phyloP scores from a whole-genome alignment of 2,888 invertebrate genomes.

The Temnothorax rugatulus region DNA sequence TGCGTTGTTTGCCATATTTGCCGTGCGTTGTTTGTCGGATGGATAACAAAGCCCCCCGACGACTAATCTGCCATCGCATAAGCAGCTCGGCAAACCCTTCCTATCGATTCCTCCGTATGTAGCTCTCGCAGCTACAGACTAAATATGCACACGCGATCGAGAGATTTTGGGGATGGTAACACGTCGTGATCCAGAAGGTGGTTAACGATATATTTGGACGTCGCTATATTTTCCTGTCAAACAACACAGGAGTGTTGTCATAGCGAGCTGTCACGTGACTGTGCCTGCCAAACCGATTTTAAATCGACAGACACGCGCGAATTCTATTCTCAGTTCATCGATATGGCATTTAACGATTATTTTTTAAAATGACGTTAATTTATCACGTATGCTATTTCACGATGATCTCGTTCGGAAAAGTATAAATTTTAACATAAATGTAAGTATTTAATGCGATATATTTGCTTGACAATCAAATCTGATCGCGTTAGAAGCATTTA shows the following conservation, averaged over 20 bases:
- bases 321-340: neutral
- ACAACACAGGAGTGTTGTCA: neutral
- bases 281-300: neutral
- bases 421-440: constrained; percentile 19
- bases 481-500: constrained; percentile 6
- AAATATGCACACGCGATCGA: constrained; percentile 47
- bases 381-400: neutral
- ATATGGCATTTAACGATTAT: neutral
- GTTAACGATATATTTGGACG: constrained; percentile 42
- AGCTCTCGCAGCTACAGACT: constrained; percentile 42
- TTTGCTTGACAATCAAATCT: neutral
- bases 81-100: constrained; percentile 56
- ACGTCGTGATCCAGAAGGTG: constrained; percentile 14
- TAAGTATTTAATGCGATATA: neutral
- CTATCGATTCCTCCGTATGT: constrained; percentile 51
- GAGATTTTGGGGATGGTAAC: constrained; percentile 40
- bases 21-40: constrained; percentile 55
- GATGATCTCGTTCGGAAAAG: neutral
- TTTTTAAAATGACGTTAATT: neutral
- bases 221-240: constrained; percentile 24
- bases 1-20: constrained; percentile 54
- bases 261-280: neutral
- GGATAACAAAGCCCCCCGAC: constrained; percentile 53
- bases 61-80: constrained; percentile 56
- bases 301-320: neutral